phyloP scores from a whole-genome alignment of 2,888 invertebrate species.

The Nezara viridula region DNA sequence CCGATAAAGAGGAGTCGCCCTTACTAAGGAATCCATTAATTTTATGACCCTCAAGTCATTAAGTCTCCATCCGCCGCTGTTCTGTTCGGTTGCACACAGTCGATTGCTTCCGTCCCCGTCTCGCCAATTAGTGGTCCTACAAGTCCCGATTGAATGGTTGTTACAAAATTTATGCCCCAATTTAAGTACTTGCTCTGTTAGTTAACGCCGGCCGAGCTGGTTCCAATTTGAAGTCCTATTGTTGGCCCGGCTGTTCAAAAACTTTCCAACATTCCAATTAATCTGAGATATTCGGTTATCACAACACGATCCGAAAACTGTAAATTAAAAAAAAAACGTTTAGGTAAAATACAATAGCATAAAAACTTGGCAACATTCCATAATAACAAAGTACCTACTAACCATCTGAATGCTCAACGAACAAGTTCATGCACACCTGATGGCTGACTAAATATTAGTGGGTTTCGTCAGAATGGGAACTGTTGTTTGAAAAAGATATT shows the following conservation, averaged over 20 bases:
- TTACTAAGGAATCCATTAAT: conserved; percentile 39
- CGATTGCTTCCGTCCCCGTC: conserved; percentile 12
- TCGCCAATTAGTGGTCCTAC: conserved; percentile 37
- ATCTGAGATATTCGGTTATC: background rate
- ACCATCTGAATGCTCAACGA: no score
- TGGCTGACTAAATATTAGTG: no score
- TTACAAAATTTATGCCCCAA: conserved; percentile 5
- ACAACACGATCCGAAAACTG: background rate
- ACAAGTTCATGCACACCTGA: no score
- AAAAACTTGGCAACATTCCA: no score
- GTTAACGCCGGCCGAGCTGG: background rate
- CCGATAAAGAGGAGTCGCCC: conserved; percentile 37
- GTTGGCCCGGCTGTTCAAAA: background rate
- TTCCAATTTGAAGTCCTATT: background rate
- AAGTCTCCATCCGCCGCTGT: conserved; percentile 3
- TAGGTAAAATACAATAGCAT: no score
- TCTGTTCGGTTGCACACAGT: conserved; percentile 15
- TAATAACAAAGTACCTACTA: no score
- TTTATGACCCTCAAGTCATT: conserved; percentile 28
- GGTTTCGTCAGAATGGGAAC: no score
- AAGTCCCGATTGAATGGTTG: conserved; percentile 35
- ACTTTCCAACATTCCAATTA: no score
- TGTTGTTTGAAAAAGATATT: no score
- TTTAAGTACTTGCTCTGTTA: background rate
- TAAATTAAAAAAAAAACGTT: background rate